Evolutionary conservation across 2,888 invertebrate species (phyloP), one percentile per base, ranked within the genome.

Genomic region (Apodemia zela): DNA sequence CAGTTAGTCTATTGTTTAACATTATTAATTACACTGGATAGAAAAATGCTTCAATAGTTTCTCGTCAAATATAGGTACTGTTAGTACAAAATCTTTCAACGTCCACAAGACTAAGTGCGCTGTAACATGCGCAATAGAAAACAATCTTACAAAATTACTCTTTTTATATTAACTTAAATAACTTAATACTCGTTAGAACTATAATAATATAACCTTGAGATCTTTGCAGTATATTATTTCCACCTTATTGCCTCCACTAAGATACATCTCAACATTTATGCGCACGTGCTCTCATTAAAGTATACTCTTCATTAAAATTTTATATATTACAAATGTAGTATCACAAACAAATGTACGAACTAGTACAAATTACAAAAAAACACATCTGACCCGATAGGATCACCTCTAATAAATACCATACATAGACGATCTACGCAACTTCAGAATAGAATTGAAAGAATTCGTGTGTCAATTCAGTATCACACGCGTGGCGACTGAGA

Each of bases 281-380:
- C 84, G 79, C 82, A 79, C 85, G 79, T 83, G 81, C 82, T 84
- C 81, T 84, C 84, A 86, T 86, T 86, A 86, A 87, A 87, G 83
- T 87, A 89, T 89, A 86, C 83, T 80, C 81, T 76, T 85, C 84
- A 80, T 85, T 87, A 82, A 82, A 85, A 83, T 82, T 89, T 88
- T 88, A 88, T 88, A 87, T 86, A 90, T 91, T 90, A 91, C 89
- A 91, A 89, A 89, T 88, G 92, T 92, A 92, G 91, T 92, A 92
- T 92, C 92, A 92, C 92, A 92, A 92, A 92, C 87, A 90, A 92
- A 91, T 89, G 91, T 92, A 92, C 91, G 82, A 89, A 87, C 89
- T 88, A 89, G 90, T 89, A 88, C 87, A 87, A 47, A 84, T 86
- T 87, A 89, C 85, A 82, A 89, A 84, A 85, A 84, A 85, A 86